Percentiles rank a stretch among this genome's conserved stretches.
Conservation (phyloP, 2,888 invertebrate genomes). For the Ormyrus labotus region DNA sequence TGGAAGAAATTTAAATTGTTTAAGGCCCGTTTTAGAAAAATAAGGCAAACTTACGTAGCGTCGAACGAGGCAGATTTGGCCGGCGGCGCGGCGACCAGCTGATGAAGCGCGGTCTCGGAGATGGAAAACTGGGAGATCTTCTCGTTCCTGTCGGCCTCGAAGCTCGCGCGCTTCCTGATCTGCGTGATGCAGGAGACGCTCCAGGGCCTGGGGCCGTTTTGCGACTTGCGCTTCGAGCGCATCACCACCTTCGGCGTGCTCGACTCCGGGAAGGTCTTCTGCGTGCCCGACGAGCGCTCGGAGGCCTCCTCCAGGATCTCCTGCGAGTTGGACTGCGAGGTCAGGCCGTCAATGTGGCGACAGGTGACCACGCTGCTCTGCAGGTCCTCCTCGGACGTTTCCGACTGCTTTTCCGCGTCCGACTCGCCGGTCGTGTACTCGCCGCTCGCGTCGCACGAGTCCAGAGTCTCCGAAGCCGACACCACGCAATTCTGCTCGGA, state of each 20-base stretch:
- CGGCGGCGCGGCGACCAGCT: conserved; percentile 77
- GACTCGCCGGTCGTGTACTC: conserved; percentile 89
- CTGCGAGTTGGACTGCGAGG: conserved; percentile 71
- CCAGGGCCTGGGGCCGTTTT: conserved; percentile 84
- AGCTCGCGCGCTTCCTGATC: conserved; percentile 72
- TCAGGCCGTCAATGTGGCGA: conserved; percentile 74
- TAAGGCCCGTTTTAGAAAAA: too few species aligned
- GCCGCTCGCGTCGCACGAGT: conserved; percentile 92
- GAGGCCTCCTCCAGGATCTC: conserved; percentile 71
- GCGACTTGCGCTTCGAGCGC: conserved; percentile 79
- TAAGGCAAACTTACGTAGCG: conserved; percentile 67
- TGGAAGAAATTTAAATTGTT: too few species aligned
- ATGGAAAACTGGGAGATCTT: conserved; percentile 83
- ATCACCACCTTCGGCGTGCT: conserved; percentile 79
- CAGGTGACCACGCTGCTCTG: conserved; percentile 82
- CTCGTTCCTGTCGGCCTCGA: conserved; percentile 66
- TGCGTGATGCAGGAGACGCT: conserved; percentile 92
- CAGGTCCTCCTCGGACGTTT: conserved; percentile 74
- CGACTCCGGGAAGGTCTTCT: conserved; percentile 59
- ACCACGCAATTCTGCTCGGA: conserved; percentile 63
- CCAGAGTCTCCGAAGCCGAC: conserved; percentile 77
- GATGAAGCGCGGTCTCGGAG: conserved; percentile 92
- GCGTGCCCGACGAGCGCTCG: conserved; percentile 53
- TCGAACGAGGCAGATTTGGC: conserved; percentile 72
- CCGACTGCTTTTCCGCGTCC: conserved; percentile 82